Conservation (phyloP, 2,113 vertebrate species). For the Platycercus adscitus region DNA sequence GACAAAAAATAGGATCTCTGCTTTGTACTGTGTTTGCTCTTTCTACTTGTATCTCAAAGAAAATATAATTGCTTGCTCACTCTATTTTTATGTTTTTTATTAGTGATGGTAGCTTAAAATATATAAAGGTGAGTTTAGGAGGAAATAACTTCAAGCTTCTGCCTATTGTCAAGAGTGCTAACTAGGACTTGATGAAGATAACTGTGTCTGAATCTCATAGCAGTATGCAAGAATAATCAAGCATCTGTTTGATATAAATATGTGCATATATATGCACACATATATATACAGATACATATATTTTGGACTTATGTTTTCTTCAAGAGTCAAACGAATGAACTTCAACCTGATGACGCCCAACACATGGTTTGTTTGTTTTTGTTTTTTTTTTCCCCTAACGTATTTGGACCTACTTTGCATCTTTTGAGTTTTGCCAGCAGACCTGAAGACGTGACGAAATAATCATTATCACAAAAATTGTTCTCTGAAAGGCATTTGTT, state of each 20-base stretch:
- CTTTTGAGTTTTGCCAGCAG: not conserved
- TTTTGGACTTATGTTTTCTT: not conserved
- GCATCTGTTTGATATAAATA: not conserved
- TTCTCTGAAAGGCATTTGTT: not conserved
- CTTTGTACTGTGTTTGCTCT: not conserved
- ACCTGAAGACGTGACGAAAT: not conserved
- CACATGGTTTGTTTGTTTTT: not conserved
- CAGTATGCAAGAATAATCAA: not conserved
- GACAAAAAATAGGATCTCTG: not conserved
- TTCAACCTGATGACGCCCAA: not conserved
- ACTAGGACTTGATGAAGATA: not conserved
- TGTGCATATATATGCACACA: fast-evolving
- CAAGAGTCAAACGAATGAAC: not conserved
- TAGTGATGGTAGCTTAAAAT: not conserved
- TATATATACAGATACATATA: fast-evolving
- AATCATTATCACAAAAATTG: not conserved
- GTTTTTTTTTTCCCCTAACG: not conserved
- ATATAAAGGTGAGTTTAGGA: not conserved
- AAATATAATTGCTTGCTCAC: not conserved
- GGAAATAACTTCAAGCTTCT: not conserved
- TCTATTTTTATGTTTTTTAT: not conserved
- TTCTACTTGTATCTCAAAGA: not conserved
- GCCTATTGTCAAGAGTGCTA: not conserved
- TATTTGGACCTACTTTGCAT: not conserved
- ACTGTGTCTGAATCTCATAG: not conserved